Evolutionary conservation across 2,797 vertebrate genomes (phyloP), one percentile per base, ranked within the genome.

Genomic region (Triplophysa bombifrons): DNA sequence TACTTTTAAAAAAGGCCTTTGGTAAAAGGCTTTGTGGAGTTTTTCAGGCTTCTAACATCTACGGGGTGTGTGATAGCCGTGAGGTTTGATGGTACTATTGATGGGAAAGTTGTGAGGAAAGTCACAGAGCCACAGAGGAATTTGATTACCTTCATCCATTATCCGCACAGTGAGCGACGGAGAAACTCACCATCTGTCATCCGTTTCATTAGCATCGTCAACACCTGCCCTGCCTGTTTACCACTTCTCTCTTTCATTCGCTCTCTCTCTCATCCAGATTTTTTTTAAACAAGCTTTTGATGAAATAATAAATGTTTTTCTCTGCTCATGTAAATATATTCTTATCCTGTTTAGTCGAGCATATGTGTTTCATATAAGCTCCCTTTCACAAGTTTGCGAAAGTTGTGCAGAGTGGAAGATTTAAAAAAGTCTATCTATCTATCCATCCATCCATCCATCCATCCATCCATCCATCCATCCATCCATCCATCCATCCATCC

Each of bases 71-170:
- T 65, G 77, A 85, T 53, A 8, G 51, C 80, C 60, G 72, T 89
- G 90, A 84, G 86, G 87, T 82, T 93, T 93, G 92, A 92, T 94
- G 91, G 88, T 88, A 91, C 92, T 92, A 93, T 93, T 94, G 93
- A 94, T 93, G 92, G 89, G 89, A 93, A 96, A 97, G 95, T 97
- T 97, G 93, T 96, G 95, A 96, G 96, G 96, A 97, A 98, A 98
- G 95, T 96, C 95, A 90, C 94, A 94, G 94, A 96, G 94, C 94
- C 97, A 96, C 96, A 92, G 94, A 96, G 96, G 97, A 96, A 96
- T 96, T 95, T 96, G 96, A 98, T 98, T 98, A 98, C 96, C 95
- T 98, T 96, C 95, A 96, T 96, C 96, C 95, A 98, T 98, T 97
- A 97, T 95, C 96, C 93, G 94, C 95, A 94, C 96, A 96, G 95